phyloP scores from a whole-genome alignment of 2,888 invertebrate species.

The Formica aserva region DNA sequence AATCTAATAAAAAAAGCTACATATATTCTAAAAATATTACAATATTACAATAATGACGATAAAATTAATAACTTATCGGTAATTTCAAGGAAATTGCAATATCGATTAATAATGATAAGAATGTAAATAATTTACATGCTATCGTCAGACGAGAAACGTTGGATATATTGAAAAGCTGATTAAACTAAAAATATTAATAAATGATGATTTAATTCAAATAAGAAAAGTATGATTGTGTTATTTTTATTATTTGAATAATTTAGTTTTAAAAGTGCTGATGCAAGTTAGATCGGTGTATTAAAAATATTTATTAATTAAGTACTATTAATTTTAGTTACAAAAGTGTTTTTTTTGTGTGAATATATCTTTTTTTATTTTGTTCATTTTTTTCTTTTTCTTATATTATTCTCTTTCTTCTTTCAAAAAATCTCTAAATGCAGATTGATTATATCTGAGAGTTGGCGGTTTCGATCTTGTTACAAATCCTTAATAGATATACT shows the following conservation, averaged over 20 bases:
- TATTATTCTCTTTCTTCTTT: too few species aligned
- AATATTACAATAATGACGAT: neutral
- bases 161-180: neutral
- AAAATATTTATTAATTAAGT: too few species aligned
- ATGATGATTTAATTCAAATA: neutral
- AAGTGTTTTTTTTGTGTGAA: too few species aligned
- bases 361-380: too few species aligned
- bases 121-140: neutral
- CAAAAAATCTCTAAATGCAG: too few species aligned
- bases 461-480: neutral
- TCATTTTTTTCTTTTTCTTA: too few species aligned
- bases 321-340: too few species aligned
- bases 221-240: neutral
- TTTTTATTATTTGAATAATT: neutral
- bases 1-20: too few species aligned
- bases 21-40: neutral
- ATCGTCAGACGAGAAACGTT: neutral
- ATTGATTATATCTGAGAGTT: neutral
- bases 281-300: too few species aligned
- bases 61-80: too few species aligned
- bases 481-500: neutral
- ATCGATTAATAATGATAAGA: neutral
- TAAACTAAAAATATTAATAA: neutral
- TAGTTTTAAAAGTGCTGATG: neutral
- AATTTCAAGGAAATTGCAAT: neutral